Percentiles rank a stretch among this genome's conserved stretches.
phyloP scores from a whole-genome alignment of 2,797 vertebrate genomes.

The Rhyacichthys aspro region DNA sequence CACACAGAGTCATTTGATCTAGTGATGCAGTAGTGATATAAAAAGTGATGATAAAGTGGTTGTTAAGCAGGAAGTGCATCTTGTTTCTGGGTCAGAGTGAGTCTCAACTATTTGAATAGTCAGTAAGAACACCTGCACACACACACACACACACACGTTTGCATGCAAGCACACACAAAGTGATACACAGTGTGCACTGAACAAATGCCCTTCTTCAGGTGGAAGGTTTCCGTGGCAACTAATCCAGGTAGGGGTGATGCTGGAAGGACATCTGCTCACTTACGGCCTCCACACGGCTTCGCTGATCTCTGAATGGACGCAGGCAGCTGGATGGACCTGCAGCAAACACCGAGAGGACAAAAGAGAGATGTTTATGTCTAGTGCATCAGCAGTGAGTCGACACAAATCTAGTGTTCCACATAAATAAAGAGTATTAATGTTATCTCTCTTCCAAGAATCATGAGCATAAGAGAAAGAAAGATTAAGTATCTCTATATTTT shows the following conservation, averaged over 20 bases:
- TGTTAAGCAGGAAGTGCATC: constrained; percentile 11
- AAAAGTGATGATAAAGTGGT: background rate
- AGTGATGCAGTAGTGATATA: too few species aligned
- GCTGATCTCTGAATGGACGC: constrained; percentile 46
- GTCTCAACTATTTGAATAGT: constrained; percentile 70
- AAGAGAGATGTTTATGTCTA: background rate
- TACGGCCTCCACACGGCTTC: constrained; percentile 55
- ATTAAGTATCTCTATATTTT: too few species aligned
- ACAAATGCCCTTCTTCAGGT: constrained; percentile 73
- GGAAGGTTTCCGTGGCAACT: constrained; percentile 79
- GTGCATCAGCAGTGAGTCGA: background rate
- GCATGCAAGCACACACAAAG: constrained; percentile 20
- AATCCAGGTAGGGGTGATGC: constrained; percentile 80
- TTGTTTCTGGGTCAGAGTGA: constrained; percentile 47
- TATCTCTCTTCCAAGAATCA: too few species aligned
- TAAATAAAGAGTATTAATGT: background rate
- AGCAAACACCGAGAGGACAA: constrained; percentile 1
- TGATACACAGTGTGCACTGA: constrained; percentile 54
- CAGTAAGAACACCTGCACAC: constrained; percentile 54
- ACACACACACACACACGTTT: constrained; percentile 19
- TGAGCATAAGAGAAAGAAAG: too few species aligned
- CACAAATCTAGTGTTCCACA: background rate
- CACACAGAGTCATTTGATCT: too few species aligned
- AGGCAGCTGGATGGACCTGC: constrained; percentile 41
- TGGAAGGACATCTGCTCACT: constrained; percentile 79